Evolutionary conservation across 2,888 invertebrate species (phyloP).

Genomic region (Cepaea hortensis): DNA sequence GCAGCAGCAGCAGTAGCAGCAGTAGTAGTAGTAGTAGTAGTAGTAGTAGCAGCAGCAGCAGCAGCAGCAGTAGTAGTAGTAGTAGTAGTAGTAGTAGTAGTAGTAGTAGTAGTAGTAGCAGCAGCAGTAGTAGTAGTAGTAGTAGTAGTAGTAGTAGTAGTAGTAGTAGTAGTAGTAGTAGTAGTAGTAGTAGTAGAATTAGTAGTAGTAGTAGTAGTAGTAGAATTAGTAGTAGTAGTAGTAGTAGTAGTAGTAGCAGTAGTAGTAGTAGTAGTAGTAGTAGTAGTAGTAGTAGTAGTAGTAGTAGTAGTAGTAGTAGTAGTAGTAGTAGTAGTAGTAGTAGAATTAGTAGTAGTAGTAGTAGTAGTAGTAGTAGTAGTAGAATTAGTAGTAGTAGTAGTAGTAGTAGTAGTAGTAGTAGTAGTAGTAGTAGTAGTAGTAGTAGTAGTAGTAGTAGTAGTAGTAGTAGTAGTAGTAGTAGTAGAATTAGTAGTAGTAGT

Average conservation of each 20-base stretch:
- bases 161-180: conserved; percentile 27
- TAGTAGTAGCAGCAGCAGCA: too few species aligned
- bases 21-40: too few species aligned
- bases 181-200: conserved; percentile 27
- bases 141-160: conserved; percentile 6
- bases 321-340: conserved; percentile 27
- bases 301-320: conserved; percentile 20
- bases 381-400: background rate
- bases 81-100: too few species aligned
- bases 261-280: too few species aligned
- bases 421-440: too few species aligned
- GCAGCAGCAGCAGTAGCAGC: too few species aligned
- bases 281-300: background rate
- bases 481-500: too few species aligned
- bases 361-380: conserved; percentile 27
- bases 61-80: too few species aligned
- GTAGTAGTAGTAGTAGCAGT: background rate
- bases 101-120: too few species aligned
- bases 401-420: background rate
- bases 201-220: conserved; percentile 27
- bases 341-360: conserved; percentile 18
- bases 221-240: background rate
- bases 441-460: too few species aligned
- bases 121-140: too few species aligned
- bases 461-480: too few species aligned